These are phyloP conservation scores for Rhorus exstirpatorius DNA, from an alignment of 2,888 invertebrate genomes.

Conservation along the genomic window DNA sequence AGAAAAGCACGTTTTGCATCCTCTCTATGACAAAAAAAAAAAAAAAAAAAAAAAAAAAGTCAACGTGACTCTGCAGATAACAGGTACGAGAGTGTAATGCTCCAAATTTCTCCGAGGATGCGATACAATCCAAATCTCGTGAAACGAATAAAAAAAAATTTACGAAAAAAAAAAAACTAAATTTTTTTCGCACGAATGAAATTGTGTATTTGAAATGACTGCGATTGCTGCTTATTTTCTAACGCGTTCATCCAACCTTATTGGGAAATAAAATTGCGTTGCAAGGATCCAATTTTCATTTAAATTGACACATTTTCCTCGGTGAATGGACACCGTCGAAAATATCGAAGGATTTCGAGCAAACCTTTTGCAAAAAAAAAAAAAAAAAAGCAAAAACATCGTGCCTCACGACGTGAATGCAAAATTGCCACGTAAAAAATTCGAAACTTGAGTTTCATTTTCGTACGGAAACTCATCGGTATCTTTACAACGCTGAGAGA, in stretches of 20 bases:
- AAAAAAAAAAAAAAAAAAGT: conserved; percentile 4
- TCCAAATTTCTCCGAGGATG: not conserved
- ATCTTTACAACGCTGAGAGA: conserved; percentile 21
- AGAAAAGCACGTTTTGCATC: conserved; percentile 19
- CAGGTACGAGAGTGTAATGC: not conserved
- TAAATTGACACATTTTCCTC: no score
- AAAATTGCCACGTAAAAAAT: no score
- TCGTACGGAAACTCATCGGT: not conserved
- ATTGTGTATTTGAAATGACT: no score
- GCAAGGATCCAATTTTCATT: no score
- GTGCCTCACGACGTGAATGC: no score
- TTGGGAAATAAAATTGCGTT: no score
- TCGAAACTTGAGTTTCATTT: not conserved
- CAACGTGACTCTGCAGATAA: not conserved
- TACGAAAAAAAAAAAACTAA: not conserved
- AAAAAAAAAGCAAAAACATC: no score
- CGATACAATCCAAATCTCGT: no score
- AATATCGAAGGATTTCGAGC: not conserved
- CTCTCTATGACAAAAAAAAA: not conserved
- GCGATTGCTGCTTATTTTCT: no score
- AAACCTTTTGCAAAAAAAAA: not conserved
- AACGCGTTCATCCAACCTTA: no score
- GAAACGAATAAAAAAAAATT: not conserved
- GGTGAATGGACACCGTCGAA: not conserved
- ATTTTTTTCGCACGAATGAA: not conserved